phyloP scores from a whole-genome alignment of 2,888 invertebrate species.

The Drosophila tanythrix region DNA sequence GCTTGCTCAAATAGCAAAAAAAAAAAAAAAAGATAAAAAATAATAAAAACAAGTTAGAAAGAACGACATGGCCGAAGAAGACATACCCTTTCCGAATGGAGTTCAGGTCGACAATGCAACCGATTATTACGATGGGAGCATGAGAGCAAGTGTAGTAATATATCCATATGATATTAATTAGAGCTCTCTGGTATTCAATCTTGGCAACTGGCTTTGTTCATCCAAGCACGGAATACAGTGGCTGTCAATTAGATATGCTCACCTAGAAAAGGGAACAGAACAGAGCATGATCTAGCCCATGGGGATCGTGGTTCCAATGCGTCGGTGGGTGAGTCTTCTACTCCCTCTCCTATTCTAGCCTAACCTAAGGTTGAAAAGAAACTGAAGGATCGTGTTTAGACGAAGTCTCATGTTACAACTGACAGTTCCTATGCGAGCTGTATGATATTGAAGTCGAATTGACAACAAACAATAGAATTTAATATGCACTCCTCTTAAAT shows the following conservation, averaged over 20 bases:
- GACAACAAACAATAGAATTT: background rate
- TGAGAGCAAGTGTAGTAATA: background rate
- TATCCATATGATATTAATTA: background rate
- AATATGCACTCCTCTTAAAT: background rate
- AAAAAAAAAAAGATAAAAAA: constrained; percentile 5
- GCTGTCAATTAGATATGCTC: background rate
- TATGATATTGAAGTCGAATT: background rate
- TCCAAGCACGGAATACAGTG: background rate
- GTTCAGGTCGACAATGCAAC: background rate
- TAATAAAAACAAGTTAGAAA: constrained; percentile 3
- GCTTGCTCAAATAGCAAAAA: constrained; percentile 28
- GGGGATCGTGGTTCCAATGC: background rate
- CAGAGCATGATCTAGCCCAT: background rate
- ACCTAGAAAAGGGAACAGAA: background rate
- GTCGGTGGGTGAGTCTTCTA: background rate
- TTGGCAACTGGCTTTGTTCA: background rate
- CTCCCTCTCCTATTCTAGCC: background rate
- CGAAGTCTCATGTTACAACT: background rate
- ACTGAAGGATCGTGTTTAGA: too few species aligned
- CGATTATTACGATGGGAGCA: background rate
- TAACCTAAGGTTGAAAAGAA: background rate
- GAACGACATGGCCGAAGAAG: background rate
- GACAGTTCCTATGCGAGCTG: background rate
- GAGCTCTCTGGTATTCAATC: background rate
- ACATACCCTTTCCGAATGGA: background rate